These are phyloP conservation scores for Diadema setosum DNA, from an alignment of 35 echinoderm and acorn worm genomes.

Conservation along the genomic window DNA sequence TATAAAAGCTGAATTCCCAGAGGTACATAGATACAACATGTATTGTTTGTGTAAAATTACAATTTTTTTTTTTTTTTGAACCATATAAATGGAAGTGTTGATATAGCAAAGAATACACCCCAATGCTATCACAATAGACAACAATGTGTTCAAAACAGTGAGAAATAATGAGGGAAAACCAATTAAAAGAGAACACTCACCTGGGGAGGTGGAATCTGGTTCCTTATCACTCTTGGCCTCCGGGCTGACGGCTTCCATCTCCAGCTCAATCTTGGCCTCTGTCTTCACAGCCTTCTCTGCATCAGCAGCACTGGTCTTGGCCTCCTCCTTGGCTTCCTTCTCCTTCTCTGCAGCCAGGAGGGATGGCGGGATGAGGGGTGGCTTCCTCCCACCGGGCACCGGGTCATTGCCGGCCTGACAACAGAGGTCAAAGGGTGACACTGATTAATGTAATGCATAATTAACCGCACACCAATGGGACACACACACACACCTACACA, in stretches of 20 bases:
- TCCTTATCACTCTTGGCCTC: background rate
- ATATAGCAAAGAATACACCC: too few relatives aligned
- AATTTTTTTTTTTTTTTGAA: too few relatives aligned
- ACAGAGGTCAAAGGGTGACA: background rate
- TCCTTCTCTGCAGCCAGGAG: background rate
- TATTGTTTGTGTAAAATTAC: too few relatives aligned
- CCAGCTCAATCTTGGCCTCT: background rate
- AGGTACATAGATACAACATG: too few relatives aligned
- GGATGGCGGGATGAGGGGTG: background rate
- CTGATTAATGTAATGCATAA: too few relatives aligned
- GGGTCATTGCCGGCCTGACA: background rate
- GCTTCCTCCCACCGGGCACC: background rate
- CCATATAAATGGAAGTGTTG: too few relatives aligned
- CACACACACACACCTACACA: too few relatives aligned
- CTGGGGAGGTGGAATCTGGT: background rate
- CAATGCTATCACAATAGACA: too few relatives aligned
- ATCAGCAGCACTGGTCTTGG: background rate
- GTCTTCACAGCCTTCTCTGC: background rate
- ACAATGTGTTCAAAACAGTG: too few relatives aligned
- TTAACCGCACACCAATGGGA: too few relatives aligned
- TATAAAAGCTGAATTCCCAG: too few relatives aligned
- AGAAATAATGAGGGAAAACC: background rate
- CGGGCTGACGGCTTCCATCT: background rate
- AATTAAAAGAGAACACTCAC: background rate
- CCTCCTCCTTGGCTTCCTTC: background rate